phyloP scores from a whole-genome alignment of 2,888 invertebrate genomes.

The Bhutanitis thaidina region DNA sequence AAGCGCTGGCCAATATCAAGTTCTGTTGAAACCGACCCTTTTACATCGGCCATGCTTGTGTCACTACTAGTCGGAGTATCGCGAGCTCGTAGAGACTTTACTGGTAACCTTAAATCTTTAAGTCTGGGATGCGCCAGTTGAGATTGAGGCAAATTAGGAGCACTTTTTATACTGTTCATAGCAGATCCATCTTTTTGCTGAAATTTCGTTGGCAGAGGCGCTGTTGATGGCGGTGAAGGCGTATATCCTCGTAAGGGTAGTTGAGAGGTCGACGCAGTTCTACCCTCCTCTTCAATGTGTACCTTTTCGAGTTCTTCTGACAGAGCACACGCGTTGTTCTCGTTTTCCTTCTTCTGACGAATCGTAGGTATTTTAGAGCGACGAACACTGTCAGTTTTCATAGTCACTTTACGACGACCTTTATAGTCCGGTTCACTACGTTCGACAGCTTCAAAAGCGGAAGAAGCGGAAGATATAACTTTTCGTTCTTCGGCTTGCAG shows the following conservation, averaged over 20 bases:
- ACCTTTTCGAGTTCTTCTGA: conserved; percentile 82
- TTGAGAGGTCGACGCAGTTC: conserved; percentile 79
- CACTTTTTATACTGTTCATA: conserved; percentile 90
- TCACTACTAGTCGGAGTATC: conserved; percentile 82
- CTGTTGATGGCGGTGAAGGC: conserved; percentile 91
- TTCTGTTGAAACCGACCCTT: conserved; percentile 70
- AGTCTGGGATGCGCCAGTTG: conserved; percentile 84
- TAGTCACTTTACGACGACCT: conserved; percentile 78
- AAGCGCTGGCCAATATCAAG: conserved; percentile 73
- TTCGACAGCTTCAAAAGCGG: conserved; percentile 73
- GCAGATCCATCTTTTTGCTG: conserved; percentile 84
- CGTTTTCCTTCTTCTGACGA: conserved; percentile 72
- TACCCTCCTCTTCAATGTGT: conserved; percentile 80
- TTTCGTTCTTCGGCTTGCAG: conserved; percentile 77
- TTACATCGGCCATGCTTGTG: conserved; percentile 82
- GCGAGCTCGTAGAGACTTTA: conserved; percentile 83
- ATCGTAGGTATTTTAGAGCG: conserved; percentile 82
- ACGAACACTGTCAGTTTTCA: conserved; percentile 76
- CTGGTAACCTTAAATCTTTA: conserved; percentile 86
- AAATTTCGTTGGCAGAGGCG: conserved; percentile 90
- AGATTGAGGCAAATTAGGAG: conserved; percentile 86
- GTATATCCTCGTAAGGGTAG: conserved; percentile 86
- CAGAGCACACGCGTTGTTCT: conserved; percentile 58
- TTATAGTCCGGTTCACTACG: conserved; percentile 73
- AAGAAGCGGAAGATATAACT: conserved; percentile 71